These are phyloP conservation scores for Xiphophorus hellerii DNA, from an alignment of 2,113 vertebrate species.

Conservation along the genomic window DNA sequence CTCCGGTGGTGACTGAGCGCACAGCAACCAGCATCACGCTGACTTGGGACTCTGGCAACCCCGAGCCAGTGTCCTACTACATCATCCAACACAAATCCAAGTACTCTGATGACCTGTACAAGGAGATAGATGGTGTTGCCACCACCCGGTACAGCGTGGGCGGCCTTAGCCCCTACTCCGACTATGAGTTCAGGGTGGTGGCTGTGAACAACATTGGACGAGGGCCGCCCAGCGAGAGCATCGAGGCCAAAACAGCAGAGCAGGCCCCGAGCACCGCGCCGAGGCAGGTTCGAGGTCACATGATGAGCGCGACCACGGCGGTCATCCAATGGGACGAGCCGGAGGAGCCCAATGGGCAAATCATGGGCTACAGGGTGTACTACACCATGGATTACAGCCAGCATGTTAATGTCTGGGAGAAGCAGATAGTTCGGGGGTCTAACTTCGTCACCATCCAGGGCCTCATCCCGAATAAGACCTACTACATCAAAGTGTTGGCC, in stretches of 20 bases:
- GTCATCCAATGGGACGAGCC: constrained; percentile 99
- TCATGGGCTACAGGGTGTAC: constrained; percentile 97
- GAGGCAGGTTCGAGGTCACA: constrained; percentile 92
- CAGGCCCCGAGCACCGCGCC: constrained; percentile 97
- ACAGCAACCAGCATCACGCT: constrained; percentile 98
- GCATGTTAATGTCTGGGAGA: constrained; percentile 95
- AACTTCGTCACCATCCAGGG: constrained; percentile 96
- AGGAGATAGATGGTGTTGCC: constrained; percentile 97
- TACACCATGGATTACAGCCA: constrained; percentile 92
- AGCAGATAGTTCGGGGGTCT: constrained; percentile 94
- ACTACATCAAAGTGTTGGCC: constrained; percentile 96
- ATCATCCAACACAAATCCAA: constrained; percentile 98
- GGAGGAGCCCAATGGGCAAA: constrained; percentile 96
- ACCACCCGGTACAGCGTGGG: constrained; percentile 98
- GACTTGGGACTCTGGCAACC: constrained; percentile 98
- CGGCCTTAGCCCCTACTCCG: constrained; percentile 96
- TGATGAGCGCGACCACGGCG: constrained; percentile 96
- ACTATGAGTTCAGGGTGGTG: constrained; percentile 96
- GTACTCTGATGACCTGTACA: constrained; percentile 90
- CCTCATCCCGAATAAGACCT: constrained; percentile 94
- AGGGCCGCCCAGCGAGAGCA: constrained; percentile 92
- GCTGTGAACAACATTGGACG: constrained; percentile 98
- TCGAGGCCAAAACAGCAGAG: constrained; percentile 94
- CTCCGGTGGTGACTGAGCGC: constrained; percentile 93
- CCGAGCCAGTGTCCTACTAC: constrained; percentile 97